Evolutionary conservation across 35 echinoderm and acorn worm genomes (phyloP).

Genomic region (Ophioderma brevispina): DNA sequence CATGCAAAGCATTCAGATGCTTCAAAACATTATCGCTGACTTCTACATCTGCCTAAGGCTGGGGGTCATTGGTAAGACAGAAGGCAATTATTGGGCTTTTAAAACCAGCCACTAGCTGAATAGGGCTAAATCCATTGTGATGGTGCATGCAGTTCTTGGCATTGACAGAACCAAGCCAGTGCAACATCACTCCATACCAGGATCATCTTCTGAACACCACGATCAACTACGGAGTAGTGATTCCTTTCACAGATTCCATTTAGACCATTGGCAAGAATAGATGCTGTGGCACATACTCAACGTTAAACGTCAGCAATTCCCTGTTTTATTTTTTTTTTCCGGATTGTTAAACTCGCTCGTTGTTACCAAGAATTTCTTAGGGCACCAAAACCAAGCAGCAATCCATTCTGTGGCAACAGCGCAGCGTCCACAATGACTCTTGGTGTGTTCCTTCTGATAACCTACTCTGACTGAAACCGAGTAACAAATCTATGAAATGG

Average conservation of each 20-base stretch:
- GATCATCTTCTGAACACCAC: slow-evolving; percentile 19
- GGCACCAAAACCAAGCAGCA: slow-evolving; percentile 50
- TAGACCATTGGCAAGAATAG: slow-evolving; percentile 21
- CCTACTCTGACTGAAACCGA: slow-evolving; percentile 43
- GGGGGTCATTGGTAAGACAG: background rate
- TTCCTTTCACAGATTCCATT: slow-evolving; percentile 27
- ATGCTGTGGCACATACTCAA: slow-evolving; percentile 7
- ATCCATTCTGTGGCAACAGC: slow-evolving; percentile 51
- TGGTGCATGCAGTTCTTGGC: background rate
- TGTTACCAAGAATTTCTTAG: slow-evolving; percentile 35
- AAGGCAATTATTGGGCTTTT: background rate
- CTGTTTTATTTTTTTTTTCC: slow-evolving; percentile 20
- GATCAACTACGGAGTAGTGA: background rate
- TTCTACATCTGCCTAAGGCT: background rate
- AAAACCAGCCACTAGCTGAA: background rate
- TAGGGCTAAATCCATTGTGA: slow-evolving; percentile 8
- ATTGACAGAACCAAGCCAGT: background rate
- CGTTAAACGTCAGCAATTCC: slow-evolving; percentile 6
- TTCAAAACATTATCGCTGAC: background rate
- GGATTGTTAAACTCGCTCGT: slow-evolving; percentile 49
- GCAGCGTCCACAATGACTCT: slow-evolving; percentile 34
- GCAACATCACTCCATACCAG: background rate
- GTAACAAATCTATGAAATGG: slow-evolving; percentile 43
- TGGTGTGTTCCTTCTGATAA: slow-evolving; percentile 29
- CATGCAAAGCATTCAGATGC: slow-evolving; percentile 16